Percentiles rank a stretch among this genome's conserved stretches.
Evolutionary conservation across 2,888 invertebrate species (phyloP).

Genomic region (Muscina levida): DNA sequence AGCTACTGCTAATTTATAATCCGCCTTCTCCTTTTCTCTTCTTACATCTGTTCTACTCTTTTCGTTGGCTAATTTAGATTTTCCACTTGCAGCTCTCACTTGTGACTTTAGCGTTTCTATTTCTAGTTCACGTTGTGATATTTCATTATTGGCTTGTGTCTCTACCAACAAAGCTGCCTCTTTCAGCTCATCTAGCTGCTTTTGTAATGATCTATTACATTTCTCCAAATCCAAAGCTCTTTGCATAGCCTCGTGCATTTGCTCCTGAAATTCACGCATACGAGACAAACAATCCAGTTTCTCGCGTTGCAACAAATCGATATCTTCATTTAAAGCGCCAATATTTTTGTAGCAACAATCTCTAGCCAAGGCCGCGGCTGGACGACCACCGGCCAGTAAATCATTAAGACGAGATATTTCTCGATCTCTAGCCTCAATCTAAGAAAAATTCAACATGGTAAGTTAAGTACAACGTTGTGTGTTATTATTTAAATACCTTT

Average conservation of each 20-base stretch:
- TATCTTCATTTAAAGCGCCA: slow-evolving; percentile 82
- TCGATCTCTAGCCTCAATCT: slow-evolving; percentile 81
- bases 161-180: slow-evolving; percentile 88
- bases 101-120: slow-evolving; percentile 75
- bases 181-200: slow-evolving; percentile 87
- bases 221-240: slow-evolving; percentile 87
- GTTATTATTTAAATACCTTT: slow-evolving; percentile 73
- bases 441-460: not conserved
- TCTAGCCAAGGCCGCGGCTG: slow-evolving; percentile 83
- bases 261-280: slow-evolving; percentile 75
- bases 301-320: slow-evolving; percentile 83
- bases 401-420: slow-evolving; percentile 86
- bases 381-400: slow-evolving; percentile 87
- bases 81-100: slow-evolving; percentile 68
- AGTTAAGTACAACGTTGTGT: not conserved
- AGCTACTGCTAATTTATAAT: not conserved
- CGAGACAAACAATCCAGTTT: slow-evolving; percentile 80
- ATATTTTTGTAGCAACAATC: slow-evolving; percentile 85
- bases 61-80: slow-evolving; percentile 38
- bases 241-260: slow-evolving; percentile 89
- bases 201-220: slow-evolving; percentile 85
- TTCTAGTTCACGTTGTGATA: slow-evolving; percentile 82
- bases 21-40: slow-evolving; percentile 25
- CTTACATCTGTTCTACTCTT: slow-evolving; percentile 40
- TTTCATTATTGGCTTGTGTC: slow-evolving; percentile 86